Base-by-base conservation (phyloP, 2,797 vertebrate genomes). In the Hippopotamyrus pictus region DNA sequence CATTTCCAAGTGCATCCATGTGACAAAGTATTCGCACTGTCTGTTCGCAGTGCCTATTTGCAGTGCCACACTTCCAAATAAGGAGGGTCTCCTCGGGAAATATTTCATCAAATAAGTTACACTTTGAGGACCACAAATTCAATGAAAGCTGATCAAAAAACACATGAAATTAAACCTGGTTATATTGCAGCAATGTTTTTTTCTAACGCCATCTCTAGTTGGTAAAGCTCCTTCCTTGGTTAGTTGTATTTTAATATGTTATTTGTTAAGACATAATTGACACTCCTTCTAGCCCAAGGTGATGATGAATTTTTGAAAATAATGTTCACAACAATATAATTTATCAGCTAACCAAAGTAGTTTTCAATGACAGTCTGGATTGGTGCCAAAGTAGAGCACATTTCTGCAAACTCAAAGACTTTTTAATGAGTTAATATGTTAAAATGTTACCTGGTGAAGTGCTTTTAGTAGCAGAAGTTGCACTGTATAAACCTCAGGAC, bases 391-490 rank as follows among this genome's bases (percentile, higher is more conserved):
- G 69, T 5, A 37, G 29, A 4, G 2, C 69, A 73, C 29, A 37
- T 17, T 7, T 37, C 69, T 76, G 69, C 14, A 76, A 76, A 76
- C 65, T 1, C 14, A 76, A 41, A 41, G 5, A 37, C 29, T 17
- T 73, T 37, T 73, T 73, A 73, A 73, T 37, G 29, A 76, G 69
- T 76, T 76, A 76, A 76, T 76, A 76, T 76, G 69, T 76, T 76
- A 76, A 76, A 76, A 33, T 76, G 33, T 76, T 76, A 76, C 69
- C 14, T 76, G 69, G 25, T 41, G 69, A 76, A 76, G 69, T 37
- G 33, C 41, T 76, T 29, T 76, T 37, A 37, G 65, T 73, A 37
- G 65, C 14, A 73, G 29, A 73, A 17, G 29, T 8, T 19, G 33
- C 33, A 76, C 14, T 76, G 33, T 41, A 76, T 41, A 76, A 41